phyloP scores from a whole-genome alignment of 1,140 invertebrate species.

The Sarcophaga bullata region DNA sequence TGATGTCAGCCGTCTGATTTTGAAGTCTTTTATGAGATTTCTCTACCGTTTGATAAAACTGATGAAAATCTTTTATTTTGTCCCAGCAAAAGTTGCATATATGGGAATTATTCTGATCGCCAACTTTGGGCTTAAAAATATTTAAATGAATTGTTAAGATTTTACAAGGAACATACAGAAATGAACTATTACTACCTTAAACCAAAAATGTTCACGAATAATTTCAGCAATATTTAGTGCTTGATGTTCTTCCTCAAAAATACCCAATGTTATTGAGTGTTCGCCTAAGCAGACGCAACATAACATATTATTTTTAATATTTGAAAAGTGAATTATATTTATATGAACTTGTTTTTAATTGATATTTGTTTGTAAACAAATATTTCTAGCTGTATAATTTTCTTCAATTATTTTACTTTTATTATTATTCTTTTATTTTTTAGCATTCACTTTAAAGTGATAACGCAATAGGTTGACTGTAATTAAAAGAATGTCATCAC shows the following conservation, averaged over 20 bases:
- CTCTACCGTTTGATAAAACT: slow-evolving; percentile 60
- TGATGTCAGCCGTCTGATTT: background rate
- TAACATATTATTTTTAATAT: background rate
- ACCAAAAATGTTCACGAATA: slow-evolving; percentile 61
- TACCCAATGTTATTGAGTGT: background rate
- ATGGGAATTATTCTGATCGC: slow-evolving; percentile 53
- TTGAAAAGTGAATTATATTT: background rate
- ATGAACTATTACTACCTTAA: slow-evolving; percentile 52
- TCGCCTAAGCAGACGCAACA: background rate
- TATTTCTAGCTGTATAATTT: background rate
- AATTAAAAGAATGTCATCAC: background rate
- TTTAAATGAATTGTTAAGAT: background rate
- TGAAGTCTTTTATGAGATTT: slow-evolving; percentile 51
- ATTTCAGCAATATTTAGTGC: slow-evolving; percentile 53
- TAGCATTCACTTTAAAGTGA: background rate
- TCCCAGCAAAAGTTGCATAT: slow-evolving; percentile 60
- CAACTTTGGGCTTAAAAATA: slow-evolving; percentile 22
- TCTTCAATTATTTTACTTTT: background rate
- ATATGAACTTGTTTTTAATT: background rate
- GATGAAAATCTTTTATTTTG: slow-evolving; percentile 61
- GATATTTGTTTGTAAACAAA: slow-evolving; percentile 11
- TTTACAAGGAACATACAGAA: slow-evolving; percentile 5
- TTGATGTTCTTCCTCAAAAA: slow-evolving; percentile 44
- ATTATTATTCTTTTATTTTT: background rate
- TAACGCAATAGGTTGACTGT: background rate